phyloP scores from a whole-genome alignment of 1,140 invertebrate genomes.

The Nasonia longicornis region DNA sequence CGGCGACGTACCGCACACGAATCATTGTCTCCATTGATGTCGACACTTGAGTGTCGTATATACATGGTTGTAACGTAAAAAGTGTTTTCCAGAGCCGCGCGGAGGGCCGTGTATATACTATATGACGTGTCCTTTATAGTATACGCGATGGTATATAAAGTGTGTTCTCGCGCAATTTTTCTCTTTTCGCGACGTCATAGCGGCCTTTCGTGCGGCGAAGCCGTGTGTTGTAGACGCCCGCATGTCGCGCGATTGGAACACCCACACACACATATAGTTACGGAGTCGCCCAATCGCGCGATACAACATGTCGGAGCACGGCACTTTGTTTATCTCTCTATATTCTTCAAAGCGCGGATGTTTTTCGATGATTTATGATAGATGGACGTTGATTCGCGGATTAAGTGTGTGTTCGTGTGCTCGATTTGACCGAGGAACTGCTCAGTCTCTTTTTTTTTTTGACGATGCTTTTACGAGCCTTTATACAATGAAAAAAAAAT shows the following conservation, averaged over 20 bases:
- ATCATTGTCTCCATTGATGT: constrained; percentile 35
- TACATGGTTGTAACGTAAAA: constrained; percentile 20
- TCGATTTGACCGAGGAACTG: constrained; percentile 24
- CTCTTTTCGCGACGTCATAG: neutral
- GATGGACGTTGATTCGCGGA: neutral
- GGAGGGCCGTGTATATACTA: neutral
- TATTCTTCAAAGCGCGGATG: neutral
- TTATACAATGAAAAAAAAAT: neutral
- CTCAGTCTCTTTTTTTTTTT: constrained; percentile 22
- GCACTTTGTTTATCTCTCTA: neutral
- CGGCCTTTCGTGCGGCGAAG: neutral
- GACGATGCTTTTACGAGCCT: neutral
- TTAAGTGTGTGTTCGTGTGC: neutral
- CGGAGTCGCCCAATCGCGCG: neutral
- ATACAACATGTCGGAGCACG: too few species aligned
- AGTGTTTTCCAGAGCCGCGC: neutral
- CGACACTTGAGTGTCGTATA: constrained; percentile 15
- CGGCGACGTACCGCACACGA: constrained; percentile 22
- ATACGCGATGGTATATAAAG: too few species aligned
- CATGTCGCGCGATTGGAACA: neutral
- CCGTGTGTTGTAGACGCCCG: neutral
- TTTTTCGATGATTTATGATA: neutral
- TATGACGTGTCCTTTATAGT: too few species aligned
- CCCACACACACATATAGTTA: too few species aligned
- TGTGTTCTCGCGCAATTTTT: too few species aligned